These are phyloP conservation scores for Rhadinocentrus ornatus DNA, from an alignment of 2,797 vertebrate species.

Conservation along the genomic window DNA sequence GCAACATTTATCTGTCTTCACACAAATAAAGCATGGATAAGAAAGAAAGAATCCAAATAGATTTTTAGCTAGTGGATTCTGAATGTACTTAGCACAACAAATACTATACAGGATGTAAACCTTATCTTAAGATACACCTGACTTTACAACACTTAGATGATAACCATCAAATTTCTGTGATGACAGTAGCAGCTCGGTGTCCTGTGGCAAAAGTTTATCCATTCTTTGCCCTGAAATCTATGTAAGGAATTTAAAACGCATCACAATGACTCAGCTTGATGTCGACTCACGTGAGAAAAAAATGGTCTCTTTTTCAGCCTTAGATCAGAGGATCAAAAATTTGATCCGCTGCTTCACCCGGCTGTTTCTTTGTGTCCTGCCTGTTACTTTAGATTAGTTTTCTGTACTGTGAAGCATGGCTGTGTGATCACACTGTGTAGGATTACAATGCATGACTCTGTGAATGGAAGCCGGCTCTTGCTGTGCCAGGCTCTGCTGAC, in stretches of 20 bases:
- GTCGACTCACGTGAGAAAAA: slow-evolving; percentile 46
- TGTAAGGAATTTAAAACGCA: slow-evolving; percentile 5
- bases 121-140: not conserved
- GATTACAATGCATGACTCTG: slow-evolving; percentile 74
- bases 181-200: not conserved
- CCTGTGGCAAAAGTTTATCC: slow-evolving; percentile 1
- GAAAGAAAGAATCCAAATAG: not conserved
- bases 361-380: slow-evolving; percentile 53
- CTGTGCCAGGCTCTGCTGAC: slow-evolving; percentile 72
- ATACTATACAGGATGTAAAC: slow-evolving; percentile 19
- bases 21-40: slow-evolving; percentile 2
- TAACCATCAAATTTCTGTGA: slow-evolving; percentile 7
- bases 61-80: not conserved
- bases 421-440: slow-evolving; percentile 71
- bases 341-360: slow-evolving; percentile 38
- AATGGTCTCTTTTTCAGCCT: slow-evolving; percentile 31
- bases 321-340: slow-evolving; percentile 48
- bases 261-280: not conserved
- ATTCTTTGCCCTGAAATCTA: not conserved
- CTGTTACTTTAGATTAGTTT: slow-evolving; percentile 66
- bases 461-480: slow-evolving; percentile 63
- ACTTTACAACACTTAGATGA: not conserved
- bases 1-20: not conserved
- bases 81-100: not conserved
- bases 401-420: slow-evolving; percentile 54